A percentile compares a stretch with the other conserved stretches of the same genome.
Evolutionary conservation across 2,888 invertebrate species (phyloP).

Genomic region (Cistogaster globosa): DNA sequence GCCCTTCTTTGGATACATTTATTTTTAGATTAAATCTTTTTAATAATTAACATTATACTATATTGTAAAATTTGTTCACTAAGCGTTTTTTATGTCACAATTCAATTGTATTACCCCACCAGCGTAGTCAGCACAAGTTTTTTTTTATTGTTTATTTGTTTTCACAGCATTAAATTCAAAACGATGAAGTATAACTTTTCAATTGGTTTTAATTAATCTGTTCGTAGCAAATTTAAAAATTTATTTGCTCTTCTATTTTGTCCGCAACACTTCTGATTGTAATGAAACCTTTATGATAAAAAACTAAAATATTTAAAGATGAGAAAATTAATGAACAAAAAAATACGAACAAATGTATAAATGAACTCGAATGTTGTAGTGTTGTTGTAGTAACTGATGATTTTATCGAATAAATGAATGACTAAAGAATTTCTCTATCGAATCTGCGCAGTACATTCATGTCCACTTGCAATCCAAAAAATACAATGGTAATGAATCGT

Average conservation of each 20-base stretch:
- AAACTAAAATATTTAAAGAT: constrained; percentile 17
- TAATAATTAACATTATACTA: background rate
- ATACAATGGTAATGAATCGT: constrained; percentile 39
- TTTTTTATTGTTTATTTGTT: background rate
- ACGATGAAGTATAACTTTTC: constrained; percentile 34
- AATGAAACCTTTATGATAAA: constrained; percentile 16
- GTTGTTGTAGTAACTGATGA: constrained; percentile 5
- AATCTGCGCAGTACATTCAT: constrained; percentile 55
- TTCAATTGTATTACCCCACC: constrained; percentile 2
- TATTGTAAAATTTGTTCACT: constrained; percentile 22
- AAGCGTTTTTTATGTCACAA: constrained; percentile 48
- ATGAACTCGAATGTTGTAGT: constrained; percentile 15
- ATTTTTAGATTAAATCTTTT: no score
- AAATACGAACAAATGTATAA: constrained; percentile 7
- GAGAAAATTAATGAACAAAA: constrained; percentile 32
- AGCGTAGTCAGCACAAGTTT: constrained; percentile 3
- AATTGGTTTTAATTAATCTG: constrained; percentile 66
- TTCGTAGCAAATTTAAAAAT: constrained; percentile 31
- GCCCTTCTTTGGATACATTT: no score
- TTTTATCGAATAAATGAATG: constrained; percentile 45
- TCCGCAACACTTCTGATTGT: constrained; percentile 30
- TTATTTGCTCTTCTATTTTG: background rate
- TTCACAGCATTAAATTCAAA: constrained; percentile 32
- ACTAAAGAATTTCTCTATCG: constrained; percentile 17
- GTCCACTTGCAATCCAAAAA: constrained; percentile 47